Base-by-base conservation (phyloP, 2,113 vertebrate genomes). In the Daboia siamensis region DNA sequence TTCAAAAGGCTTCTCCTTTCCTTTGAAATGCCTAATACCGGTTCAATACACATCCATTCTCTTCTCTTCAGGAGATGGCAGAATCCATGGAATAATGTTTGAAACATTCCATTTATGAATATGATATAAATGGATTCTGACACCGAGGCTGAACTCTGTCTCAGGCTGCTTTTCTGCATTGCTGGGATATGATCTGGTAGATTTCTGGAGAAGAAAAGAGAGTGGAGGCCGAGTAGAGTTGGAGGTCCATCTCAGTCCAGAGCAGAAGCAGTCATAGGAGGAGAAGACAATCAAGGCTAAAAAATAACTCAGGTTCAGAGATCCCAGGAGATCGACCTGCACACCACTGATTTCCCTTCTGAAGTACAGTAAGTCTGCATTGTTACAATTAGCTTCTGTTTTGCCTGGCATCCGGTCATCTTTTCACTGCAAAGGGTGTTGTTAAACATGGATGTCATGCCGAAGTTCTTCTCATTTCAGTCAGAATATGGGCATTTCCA, bases 141-240 rank as follows among this genome's bases (percentile, higher is more conserved):
- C n/a, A n/a, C n/a, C n/a, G 59, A 98, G 97, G 0, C 98, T 98
- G 0, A 98, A 98, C 93, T 98, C 98, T 0, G 97, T 51, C 93
- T 98, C 98, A 0, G 93, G 96, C 87, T 97, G 97, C 55, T 97
- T 98, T 1, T 88, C n/a, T 0, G 97, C 94, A 80, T 95, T 98
- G 96, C 97, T 98, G 98, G 0, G 98, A 98, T 92, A 98, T 98
- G 12, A 98, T 98, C 96, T 94, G 97, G 97, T 98, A 98, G 96
- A 99, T 98, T 96, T 98, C 98, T 99, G 98, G 85, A 87, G 89
- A 86, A 29, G 4, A 21, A 80, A 89, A 74, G 59, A 1, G 12
- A 3, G 11, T 39, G 39, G 3, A 3, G 11, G 15, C 20, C 0
- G 3, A 74, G 0, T 39, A 10, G 64, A 55, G n/a, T 26, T 5